These are phyloP conservation scores for Drosophila bifasciata DNA, from an alignment of 1,140 invertebrate species.

Conservation along the genomic window DNA sequence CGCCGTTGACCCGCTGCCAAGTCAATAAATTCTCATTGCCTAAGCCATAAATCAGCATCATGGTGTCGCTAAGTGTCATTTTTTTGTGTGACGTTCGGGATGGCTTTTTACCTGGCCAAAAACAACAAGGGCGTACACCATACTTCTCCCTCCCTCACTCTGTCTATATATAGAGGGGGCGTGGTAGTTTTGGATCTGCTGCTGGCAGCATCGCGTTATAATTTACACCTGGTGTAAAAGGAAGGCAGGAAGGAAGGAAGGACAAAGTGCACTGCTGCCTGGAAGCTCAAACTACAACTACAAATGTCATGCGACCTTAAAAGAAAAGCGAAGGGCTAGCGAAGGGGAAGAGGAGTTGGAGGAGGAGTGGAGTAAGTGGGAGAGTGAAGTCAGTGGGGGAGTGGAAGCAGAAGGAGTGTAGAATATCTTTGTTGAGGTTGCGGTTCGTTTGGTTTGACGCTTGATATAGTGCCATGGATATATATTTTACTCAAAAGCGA, in stretches of 20 bases:
- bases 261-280: conserved; percentile 20
- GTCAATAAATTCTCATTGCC: conserved; percentile 82
- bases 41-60: conserved; percentile 82
- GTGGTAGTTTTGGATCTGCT: conserved; percentile 18
- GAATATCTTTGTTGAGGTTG: conserved; percentile 31
- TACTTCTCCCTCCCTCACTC: not conserved
- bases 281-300: conserved; percentile 48
- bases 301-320: conserved; percentile 79
- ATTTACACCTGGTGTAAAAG: conserved; percentile 73
- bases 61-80: conserved; percentile 79
- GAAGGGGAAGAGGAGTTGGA: too few relatives aligned
- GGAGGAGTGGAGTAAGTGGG: not conserved
- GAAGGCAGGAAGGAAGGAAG: conserved; percentile 26
- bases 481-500: conserved; percentile 71
- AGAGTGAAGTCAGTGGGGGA: not conserved
- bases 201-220: conserved; percentile 74
- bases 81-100: conserved; percentile 77
- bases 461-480: conserved; percentile 61
- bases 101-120: conserved; percentile 76
- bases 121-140: conserved; percentile 51
- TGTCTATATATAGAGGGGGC: not conserved
- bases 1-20: conserved; percentile 72
- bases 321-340: not conserved
- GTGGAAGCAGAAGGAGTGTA: not conserved
- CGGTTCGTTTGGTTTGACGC: conserved; percentile 30